phyloP scores from a whole-genome alignment of 2,888 invertebrate genomes.

The Sisyra nigra region DNA sequence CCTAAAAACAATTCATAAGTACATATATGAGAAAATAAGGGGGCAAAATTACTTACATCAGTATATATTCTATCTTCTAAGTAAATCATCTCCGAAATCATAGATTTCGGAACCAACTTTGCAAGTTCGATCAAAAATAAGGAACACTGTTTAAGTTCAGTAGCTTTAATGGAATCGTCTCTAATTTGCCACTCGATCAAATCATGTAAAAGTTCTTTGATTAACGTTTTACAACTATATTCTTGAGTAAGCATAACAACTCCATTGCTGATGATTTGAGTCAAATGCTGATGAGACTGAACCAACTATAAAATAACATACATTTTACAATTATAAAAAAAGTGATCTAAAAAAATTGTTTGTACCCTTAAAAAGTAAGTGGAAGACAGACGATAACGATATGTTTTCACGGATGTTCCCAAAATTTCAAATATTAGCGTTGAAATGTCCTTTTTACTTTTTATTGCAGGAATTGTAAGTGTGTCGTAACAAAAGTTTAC shows the following conservation, averaged over 20 bases:
- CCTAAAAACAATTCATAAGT: constrained; percentile 28
- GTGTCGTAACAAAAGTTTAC: constrained; percentile 61
- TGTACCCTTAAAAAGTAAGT: constrained; percentile 18
- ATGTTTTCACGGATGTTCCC: constrained; percentile 63
- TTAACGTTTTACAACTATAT: constrained; percentile 48
- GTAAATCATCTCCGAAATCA: constrained; percentile 24
- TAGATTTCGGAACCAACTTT: constrained; percentile 21
- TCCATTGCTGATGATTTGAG: constrained; percentile 48
- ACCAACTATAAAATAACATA: constrained; percentile 39
- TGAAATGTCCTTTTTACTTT: constrained; percentile 42
- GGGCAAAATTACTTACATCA: constrained; percentile 18
- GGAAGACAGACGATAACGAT: constrained; percentile 53
- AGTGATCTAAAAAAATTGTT: constrained; percentile 20
- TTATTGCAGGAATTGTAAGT: constrained; percentile 40
- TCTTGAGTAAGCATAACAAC: constrained; percentile 51
- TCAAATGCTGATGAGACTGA: constrained; percentile 58
- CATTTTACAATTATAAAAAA: constrained; percentile 3
- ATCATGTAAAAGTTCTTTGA: constrained; percentile 57
- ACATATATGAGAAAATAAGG: background rate
- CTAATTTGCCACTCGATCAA: constrained; percentile 50
- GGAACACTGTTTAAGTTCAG: constrained; percentile 23
- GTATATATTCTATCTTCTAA: constrained; percentile 21
- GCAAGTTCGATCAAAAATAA: constrained; percentile 22
- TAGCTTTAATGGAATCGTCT: constrained; percentile 31
- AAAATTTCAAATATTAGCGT: constrained; percentile 65